Conservation (phyloP, 2,888 invertebrate species). For the Tetragonula carbonaria region DNA sequence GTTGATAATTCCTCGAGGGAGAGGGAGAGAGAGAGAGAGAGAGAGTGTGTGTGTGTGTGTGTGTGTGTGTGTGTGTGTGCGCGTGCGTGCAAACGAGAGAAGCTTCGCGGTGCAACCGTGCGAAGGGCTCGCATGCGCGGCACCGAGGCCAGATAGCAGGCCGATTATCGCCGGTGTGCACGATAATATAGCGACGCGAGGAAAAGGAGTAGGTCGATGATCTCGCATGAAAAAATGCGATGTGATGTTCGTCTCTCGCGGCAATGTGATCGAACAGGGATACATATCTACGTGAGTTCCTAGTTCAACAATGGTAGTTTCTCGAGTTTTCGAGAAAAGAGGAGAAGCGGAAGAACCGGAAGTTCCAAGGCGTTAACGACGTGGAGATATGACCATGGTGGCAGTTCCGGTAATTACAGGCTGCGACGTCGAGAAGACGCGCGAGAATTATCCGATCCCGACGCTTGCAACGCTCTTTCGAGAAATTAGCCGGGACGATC, state of each 20-base stretch:
- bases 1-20: constrained; percentile 56
- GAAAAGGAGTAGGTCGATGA: constrained; percentile 32
- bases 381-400: neutral
- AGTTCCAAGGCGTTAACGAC: constrained; percentile 47
- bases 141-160: constrained; percentile 45
- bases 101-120: neutral
- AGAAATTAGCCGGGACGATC: constrained; percentile 44
- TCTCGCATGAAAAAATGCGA: constrained; percentile 27
- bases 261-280: constrained; percentile 22
- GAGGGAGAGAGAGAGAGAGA: too few species aligned
- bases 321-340: constrained; percentile 29
- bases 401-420: constrained; percentile 41
- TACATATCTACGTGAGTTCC: constrained; percentile 37
- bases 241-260: neutral
- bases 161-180: constrained; percentile 55
- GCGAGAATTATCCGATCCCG: constrained; percentile 17
- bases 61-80: too few species aligned
- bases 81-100: too few species aligned
- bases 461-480: constrained; percentile 22
- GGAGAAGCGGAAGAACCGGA: constrained; percentile 29
- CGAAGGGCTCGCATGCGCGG: constrained; percentile 45
- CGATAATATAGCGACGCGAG: constrained; percentile 55
- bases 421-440: constrained; percentile 38
- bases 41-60: too few species aligned
- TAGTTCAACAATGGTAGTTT: neutral